phyloP scores from a whole-genome alignment of 2,113 vertebrate species.

The Oncorhynchus keta region DNA sequence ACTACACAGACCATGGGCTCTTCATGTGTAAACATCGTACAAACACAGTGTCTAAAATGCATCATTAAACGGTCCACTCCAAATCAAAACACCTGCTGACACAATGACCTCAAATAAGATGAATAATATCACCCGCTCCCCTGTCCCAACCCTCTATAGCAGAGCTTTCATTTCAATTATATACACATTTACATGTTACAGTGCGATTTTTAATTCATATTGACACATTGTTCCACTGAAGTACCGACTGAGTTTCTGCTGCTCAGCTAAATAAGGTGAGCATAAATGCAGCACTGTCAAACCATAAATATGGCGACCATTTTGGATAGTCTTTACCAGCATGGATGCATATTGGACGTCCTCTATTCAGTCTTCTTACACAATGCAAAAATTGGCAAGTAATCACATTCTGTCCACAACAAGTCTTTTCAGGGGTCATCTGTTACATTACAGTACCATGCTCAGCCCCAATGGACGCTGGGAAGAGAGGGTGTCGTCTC shows the following conservation, averaged over 20 bases:
- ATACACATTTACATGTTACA: conserved; percentile 8
- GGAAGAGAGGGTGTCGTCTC: not conserved
- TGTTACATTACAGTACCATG: not conserved
- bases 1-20: conserved; percentile 15
- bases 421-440: not conserved
- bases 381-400: not conserved
- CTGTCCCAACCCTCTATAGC: not conserved
- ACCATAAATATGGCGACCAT: not conserved
- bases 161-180: not conserved
- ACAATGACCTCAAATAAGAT: not conserved
- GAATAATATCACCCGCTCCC: not conserved
- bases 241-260: not conserved
- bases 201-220: not conserved
- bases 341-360: not conserved
- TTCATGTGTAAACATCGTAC: not conserved
- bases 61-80: not conserved
- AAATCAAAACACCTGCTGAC: not conserved
- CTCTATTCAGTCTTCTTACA: not conserved
- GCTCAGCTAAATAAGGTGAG: not conserved
- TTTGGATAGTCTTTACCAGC: not conserved
- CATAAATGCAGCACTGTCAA: not conserved
- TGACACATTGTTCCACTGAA: not conserved
- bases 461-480: not conserved
- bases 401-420: not conserved
- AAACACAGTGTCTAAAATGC: not conserved